Percentiles rank a stretch among this genome's conserved stretches.
These are phyloP conservation scores for Sandelia bainsii DNA, from an alignment of 2,797 vertebrate genomes.

Conservation along the genomic window DNA sequence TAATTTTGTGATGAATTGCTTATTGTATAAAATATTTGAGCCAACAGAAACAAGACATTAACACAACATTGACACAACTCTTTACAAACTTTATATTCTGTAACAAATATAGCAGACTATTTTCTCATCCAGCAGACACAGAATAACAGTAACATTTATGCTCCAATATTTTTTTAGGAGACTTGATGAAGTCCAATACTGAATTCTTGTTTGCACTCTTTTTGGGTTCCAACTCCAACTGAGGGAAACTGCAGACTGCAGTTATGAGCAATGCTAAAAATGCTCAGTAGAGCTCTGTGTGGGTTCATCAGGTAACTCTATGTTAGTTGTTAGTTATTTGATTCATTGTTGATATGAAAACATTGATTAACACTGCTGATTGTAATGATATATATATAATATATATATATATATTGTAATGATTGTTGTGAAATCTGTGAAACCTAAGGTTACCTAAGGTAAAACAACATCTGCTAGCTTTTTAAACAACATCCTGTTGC, in stretches of 20 bases:
- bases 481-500: conserved; percentile 9
- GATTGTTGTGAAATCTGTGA: conserved; percentile 3
- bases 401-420: too few relatives aligned
- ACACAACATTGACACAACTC: neutral
- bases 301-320: neutral
- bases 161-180: too few relatives aligned
- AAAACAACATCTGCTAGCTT: conserved; percentile 4
- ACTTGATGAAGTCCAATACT: neutral
- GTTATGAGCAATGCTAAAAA: neutral
- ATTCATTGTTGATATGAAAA: neutral
- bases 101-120: neutral
- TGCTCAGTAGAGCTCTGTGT: too few relatives aligned
- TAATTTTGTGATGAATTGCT: neutral
- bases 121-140: too few relatives aligned
- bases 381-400: neutral
- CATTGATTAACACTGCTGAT: neutral
- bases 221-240: neutral
- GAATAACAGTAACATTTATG: too few relatives aligned
- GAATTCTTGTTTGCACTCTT: neutral
- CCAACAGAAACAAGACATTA: neutral
- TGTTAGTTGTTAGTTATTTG: neutral
- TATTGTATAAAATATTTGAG: too few relatives aligned
- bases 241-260: neutral
- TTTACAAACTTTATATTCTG: neutral
- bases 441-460: neutral